Conservation (phyloP, 2,888 invertebrate genomes). For the Andrena dorsata region DNA sequence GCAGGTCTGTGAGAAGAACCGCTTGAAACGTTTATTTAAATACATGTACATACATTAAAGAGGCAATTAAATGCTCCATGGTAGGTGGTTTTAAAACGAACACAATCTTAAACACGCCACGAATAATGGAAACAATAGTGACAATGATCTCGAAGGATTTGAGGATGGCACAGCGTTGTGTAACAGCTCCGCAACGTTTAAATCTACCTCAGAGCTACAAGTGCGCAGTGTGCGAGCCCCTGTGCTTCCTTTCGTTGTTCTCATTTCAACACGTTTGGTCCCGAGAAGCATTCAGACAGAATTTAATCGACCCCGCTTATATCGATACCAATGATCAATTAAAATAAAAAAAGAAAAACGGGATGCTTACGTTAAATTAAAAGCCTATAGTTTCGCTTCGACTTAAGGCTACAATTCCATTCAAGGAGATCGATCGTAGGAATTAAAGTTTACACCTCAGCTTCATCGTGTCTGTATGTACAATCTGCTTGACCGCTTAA, state of each 20-base stretch:
- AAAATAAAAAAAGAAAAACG: slow-evolving; percentile 6
- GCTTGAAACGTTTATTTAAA: slow-evolving; percentile 52
- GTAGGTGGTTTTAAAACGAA: slow-evolving; percentile 6
- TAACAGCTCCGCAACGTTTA: not conserved
- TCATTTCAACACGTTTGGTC: slow-evolving; percentile 36
- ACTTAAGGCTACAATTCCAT: not conserved
- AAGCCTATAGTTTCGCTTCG: not conserved
- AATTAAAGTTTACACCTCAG: slow-evolving; percentile 4
- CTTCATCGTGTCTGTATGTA: slow-evolving; percentile 18
- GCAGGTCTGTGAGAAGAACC: slow-evolving; percentile 13
- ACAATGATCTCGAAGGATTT: not conserved
- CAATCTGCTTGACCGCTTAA: slow-evolving; percentile 9
- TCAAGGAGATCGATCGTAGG: not conserved
- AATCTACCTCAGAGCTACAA: slow-evolving; percentile 5
- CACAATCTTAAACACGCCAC: slow-evolving; percentile 21
- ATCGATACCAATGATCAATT: not conserved
- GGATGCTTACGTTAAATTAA: slow-evolving; percentile 3
- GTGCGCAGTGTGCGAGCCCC: not conserved
- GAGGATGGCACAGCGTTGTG: not conserved
- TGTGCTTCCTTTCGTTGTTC: slow-evolving; percentile 14
- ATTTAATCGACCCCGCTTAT: not conserved
- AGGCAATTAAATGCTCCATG: slow-evolving; percentile 7
- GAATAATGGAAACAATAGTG: not conserved
- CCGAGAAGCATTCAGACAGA: slow-evolving; percentile 18
- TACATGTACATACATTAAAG: slow-evolving; percentile 29